phyloP scores from a whole-genome alignment of 2,113 vertebrate species.

The Corythornis cristatus region DNA sequence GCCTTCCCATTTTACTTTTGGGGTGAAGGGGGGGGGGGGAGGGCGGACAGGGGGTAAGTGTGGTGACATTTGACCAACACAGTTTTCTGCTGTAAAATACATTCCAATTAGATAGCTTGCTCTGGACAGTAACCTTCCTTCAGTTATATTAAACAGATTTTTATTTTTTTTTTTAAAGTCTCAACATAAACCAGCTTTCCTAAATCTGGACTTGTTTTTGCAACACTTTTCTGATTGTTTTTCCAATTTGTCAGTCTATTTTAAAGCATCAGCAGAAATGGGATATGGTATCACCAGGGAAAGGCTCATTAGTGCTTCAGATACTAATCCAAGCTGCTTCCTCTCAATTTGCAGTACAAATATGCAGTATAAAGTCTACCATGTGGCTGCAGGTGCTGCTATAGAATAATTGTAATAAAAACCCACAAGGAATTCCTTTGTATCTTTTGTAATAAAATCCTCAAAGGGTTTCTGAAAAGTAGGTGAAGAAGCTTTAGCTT shows the following conservation, averaged over 20 bases:
- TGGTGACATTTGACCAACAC: not conserved
- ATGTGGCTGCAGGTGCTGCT: not conserved
- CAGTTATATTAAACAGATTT: not conserved
- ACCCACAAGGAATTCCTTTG: not conserved
- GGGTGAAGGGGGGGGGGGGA: too few species aligned
- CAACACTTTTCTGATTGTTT: not conserved
- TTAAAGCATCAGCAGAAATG: not conserved
- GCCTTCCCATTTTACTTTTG: too few species aligned
- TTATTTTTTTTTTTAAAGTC: not conserved
- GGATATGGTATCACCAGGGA: not conserved
- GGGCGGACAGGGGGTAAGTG: not conserved
- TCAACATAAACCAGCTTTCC: not conserved
- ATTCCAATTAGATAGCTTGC: not conserved
- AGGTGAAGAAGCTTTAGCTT: slow-evolving; percentile 68
- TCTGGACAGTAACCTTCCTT: not conserved
- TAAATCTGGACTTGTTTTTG: not conserved
- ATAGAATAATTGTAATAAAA: not conserved
- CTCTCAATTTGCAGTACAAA: not conserved
- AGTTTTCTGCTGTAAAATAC: not conserved
- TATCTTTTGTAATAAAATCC: slow-evolving; percentile 57
- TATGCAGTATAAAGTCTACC: not conserved
- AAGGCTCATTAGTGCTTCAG: not conserved
- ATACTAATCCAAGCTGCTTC: not conserved
- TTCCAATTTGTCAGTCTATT: not conserved
- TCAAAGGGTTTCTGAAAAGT: slow-evolving; percentile 66